Evolutionary conservation across 1,140 invertebrate genomes (phyloP).

Genomic region (Drosophila ficusphila): DNA sequence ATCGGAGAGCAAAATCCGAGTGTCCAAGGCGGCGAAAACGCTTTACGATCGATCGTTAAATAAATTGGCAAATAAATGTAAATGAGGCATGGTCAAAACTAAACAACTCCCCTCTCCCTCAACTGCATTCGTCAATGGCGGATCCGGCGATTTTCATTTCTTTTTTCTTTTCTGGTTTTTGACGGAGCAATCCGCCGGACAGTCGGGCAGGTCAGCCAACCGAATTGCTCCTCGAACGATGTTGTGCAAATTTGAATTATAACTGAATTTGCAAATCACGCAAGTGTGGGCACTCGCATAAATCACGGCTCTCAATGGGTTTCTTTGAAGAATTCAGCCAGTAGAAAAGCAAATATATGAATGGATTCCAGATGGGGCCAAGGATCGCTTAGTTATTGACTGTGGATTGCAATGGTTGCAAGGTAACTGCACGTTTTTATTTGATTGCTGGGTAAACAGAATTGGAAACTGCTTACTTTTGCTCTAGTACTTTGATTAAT

Average conservation of each 20-base stretch:
- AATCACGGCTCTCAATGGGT: constrained; percentile 28
- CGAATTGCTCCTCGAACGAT: constrained; percentile 5
- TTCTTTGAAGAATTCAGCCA: constrained; percentile 21
- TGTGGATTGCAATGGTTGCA: not conserved
- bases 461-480: no score
- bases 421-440: not conserved
- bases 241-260: constrained; percentile 39
- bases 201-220: constrained; percentile 33
- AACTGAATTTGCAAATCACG: constrained; percentile 31
- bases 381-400: not conserved
- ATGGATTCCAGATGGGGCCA: constrained; percentile 14
- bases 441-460: not conserved
- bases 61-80: constrained; percentile 79
- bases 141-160: constrained; percentile 6
- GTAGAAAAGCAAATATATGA: not conserved
- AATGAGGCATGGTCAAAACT: constrained; percentile 77
- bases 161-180: no score
- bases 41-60: constrained; percentile 82
- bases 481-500: no score
- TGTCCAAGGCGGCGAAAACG: constrained; percentile 52
- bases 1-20: constrained; percentile 10
- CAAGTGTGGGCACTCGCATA: constrained; percentile 30
- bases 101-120: constrained; percentile 26
- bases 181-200: constrained; percentile 33
- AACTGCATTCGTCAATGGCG: constrained; percentile 12